Percentiles rank a stretch among this genome's conserved stretches.
Evolutionary conservation across 1,140 invertebrate species (phyloP).

Genomic region (Drosophila leontia): DNA sequence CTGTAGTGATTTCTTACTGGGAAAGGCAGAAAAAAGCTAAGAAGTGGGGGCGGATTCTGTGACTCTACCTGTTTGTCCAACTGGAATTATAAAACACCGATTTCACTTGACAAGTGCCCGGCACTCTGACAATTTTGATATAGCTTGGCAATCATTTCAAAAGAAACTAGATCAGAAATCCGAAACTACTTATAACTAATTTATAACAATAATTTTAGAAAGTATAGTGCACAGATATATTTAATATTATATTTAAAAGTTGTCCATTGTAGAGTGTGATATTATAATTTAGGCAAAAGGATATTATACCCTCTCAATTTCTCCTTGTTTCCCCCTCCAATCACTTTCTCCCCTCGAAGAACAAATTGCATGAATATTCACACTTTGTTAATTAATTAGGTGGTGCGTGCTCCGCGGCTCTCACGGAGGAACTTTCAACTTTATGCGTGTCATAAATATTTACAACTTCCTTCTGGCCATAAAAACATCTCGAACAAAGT

Average conservation of each 20-base stretch:
- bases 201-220: not conserved
- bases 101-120: slow-evolving; percentile 38
- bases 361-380: slow-evolving; percentile 63
- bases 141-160: slow-evolving; percentile 3
- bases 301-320: not conserved
- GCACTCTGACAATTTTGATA: slow-evolving; percentile 12
- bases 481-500: slow-evolving; percentile 53
- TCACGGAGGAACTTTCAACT: slow-evolving; percentile 58
- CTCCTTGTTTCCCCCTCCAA: not conserved
- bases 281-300: not conserved
- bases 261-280: no score
- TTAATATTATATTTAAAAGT: not conserved
- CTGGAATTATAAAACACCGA: slow-evolving; percentile 18
- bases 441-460: slow-evolving; percentile 72
- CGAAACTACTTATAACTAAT: not conserved
- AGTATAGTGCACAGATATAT: not conserved
- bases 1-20: not conserved
- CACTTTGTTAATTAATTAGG: slow-evolving; percentile 78
- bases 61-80: slow-evolving; percentile 10
- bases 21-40: not conserved
- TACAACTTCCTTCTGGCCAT: slow-evolving; percentile 76
- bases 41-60: not conserved
- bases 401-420: slow-evolving; percentile 51
- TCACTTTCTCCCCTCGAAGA: not conserved
- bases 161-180: not conserved